Evolutionary conservation across 1,140 invertebrate species (phyloP).

Genomic region (Oreohelix idahoensis): DNA sequence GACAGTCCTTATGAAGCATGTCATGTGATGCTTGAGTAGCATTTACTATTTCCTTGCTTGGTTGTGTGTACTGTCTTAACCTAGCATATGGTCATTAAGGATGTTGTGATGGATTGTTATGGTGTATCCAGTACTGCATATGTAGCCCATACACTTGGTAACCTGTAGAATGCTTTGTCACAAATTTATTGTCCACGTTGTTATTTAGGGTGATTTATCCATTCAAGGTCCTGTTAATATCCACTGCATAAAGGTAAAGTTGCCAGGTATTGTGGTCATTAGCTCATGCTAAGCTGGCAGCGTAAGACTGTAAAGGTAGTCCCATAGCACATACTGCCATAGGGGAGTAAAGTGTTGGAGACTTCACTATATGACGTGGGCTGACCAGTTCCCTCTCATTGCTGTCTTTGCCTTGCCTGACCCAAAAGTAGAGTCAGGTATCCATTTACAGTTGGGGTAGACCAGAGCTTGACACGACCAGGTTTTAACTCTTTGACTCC

Average conservation of each 20-base stretch:
- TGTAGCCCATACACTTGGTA: neutral
- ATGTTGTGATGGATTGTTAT: neutral
- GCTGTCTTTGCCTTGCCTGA: too few species aligned
- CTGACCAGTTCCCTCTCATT: too few species aligned
- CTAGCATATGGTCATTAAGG: neutral
- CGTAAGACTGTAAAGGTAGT: too few species aligned
- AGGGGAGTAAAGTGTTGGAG: too few species aligned
- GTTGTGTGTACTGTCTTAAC: neutral
- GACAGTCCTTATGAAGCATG: constrained; percentile 27
- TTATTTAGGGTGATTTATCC: neutral
- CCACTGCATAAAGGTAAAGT: neutral
- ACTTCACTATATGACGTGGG: too few species aligned
- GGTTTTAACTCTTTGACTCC: too few species aligned
- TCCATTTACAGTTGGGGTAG: too few species aligned
- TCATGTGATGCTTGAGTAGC: constrained; percentile 32
- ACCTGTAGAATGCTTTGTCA: neutral
- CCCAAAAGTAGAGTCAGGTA: too few species aligned
- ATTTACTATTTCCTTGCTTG: constrained; percentile 9
- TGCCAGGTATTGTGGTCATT: too few species aligned
- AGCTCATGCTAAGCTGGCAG: too few species aligned
- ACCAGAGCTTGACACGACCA: too few species aligned
- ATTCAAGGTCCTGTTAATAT: neutral
- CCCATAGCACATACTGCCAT: too few species aligned
- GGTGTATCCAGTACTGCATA: neutral
- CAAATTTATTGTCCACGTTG: neutral